phyloP scores from a whole-genome alignment of 2,888 invertebrate genomes.

The Nephrotoma flavescens region DNA sequence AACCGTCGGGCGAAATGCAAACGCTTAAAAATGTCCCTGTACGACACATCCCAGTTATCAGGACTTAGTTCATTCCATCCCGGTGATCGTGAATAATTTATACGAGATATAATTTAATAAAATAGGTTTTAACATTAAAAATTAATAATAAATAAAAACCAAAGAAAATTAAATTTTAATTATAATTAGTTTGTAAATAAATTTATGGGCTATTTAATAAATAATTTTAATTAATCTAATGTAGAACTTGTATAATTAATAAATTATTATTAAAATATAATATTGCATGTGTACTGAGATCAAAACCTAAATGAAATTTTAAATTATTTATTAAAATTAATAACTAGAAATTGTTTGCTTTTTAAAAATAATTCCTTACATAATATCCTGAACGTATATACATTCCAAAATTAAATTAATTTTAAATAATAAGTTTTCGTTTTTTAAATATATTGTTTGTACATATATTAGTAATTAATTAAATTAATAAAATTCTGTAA shows the following conservation, averaged over 20 bases:
- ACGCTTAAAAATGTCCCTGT: constrained; percentile 80
- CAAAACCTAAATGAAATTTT: neutral
- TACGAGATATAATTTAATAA: neutral
- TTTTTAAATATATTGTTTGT: neutral
- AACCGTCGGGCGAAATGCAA: constrained; percentile 98
- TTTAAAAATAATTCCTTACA: neutral
- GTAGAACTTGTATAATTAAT: neutral
- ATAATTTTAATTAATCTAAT: neutral
- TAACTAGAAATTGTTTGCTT: neutral
- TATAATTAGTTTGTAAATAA: neutral
- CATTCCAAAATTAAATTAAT: neutral
- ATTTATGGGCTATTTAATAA: neutral
- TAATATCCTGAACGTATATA: neutral
- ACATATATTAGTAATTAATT: neutral
- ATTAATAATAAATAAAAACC: neutral
- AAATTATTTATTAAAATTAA: neutral
- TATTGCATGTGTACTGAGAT: neutral
- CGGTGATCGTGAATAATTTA: constrained; percentile 27
- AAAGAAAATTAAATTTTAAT: constrained; percentile 1
- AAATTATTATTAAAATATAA: neutral
- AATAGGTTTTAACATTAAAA: neutral
- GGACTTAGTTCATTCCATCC: constrained; percentile 28
- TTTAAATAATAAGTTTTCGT: neutral
- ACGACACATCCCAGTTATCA: constrained; percentile 39
- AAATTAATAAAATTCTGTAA: neutral